phyloP scores from a whole-genome alignment of 2,888 invertebrate species.

The Philonicus albiceps region DNA sequence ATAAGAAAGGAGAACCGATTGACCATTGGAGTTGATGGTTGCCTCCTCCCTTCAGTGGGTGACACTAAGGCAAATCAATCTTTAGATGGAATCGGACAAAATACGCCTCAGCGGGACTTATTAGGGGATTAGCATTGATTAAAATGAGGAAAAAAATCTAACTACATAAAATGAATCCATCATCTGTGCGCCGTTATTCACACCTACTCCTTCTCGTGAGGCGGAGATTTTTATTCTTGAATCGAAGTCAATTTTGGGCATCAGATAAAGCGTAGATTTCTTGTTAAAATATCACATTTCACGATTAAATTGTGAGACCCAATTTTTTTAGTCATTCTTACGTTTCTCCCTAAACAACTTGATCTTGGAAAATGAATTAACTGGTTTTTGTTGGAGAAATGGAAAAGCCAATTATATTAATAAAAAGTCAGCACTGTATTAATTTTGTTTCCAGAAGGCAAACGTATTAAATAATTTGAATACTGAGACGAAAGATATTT shows the following conservation, averaged over 20 bases:
- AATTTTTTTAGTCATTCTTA: neutral
- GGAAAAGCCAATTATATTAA: too few species aligned
- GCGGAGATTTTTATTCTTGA: neutral
- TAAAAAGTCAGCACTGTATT: too few species aligned
- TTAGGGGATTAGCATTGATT: neutral
- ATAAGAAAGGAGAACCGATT: conserved; percentile 1
- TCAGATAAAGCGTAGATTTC: neutral
- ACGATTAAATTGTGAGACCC: neutral
- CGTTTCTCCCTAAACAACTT: neutral
- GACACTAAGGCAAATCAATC: conserved; percentile 2
- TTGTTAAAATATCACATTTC: neutral
- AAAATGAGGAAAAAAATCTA: neutral
- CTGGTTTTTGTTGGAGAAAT: too few species aligned
- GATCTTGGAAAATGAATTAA: too few species aligned
- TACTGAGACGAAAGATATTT: too few species aligned
- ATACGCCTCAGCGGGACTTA: neutral
- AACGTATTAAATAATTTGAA: too few species aligned
- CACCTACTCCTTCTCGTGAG: conserved; percentile 1
- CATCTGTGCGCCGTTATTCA: neutral
- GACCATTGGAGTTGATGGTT: neutral
- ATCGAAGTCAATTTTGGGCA: neutral
- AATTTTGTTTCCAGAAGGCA: too few species aligned
- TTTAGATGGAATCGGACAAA: neutral
- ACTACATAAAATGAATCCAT: neutral
- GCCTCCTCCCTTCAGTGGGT: neutral